Conservation (phyloP, 1,140 invertebrate species). For the Hestina assimilis region DNA sequence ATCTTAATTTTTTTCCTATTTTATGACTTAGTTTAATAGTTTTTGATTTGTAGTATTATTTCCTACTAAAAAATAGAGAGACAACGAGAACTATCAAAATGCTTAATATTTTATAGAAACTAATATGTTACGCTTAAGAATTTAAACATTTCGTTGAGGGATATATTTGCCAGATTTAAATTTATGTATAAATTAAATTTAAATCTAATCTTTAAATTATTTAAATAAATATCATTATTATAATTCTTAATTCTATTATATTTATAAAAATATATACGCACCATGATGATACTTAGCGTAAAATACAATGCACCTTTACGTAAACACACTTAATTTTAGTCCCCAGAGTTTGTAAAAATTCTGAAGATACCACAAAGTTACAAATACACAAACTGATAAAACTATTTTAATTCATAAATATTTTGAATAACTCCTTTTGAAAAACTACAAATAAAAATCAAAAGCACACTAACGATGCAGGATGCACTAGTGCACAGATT, state of each 20-base stretch:
- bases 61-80: no score
- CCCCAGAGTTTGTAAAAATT: background rate
- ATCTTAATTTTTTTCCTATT: no score
- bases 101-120: no score
- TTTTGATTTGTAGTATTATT: no score
- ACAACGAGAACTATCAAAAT: no score
- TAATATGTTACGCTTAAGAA: no score
- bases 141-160: no score
- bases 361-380: background rate
- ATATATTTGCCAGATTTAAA: no score
- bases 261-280: background rate
- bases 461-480: background rate
- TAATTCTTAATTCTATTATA: background rate
- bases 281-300: background rate
- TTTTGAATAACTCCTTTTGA: background rate
- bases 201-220: no score
- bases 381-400: background rate
- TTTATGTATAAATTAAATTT: no score
- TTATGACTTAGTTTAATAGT: no score
- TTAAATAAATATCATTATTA: background rate
- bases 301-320: background rate
- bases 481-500: background rate
- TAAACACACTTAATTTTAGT: background rate
- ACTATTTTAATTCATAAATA: slow-evolving; percentile 10
- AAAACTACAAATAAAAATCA: background rate